Percentiles rank a stretch among this genome's conserved stretches.
phyloP scores from a whole-genome alignment of 92 coral and sea anemone genomes.

The Zoanthus solanderi region DNA sequence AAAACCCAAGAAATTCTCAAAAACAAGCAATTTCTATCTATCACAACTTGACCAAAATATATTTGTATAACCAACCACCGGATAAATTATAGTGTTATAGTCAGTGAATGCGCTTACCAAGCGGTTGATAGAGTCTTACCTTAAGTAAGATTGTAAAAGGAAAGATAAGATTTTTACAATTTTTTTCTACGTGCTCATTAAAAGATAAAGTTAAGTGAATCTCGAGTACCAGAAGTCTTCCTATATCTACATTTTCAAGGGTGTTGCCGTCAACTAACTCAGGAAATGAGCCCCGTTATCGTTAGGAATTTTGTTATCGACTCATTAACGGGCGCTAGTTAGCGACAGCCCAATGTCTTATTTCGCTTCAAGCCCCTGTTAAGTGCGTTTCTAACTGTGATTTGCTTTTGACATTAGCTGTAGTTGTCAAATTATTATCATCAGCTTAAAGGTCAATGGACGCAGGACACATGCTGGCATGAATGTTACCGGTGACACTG shows the following conservation, averaged over 20 bases:
- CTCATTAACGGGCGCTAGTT: constrained; percentile 67
- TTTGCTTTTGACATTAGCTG: too few species aligned
- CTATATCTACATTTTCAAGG: constrained; percentile 32
- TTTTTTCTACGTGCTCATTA: constrained; percentile 24
- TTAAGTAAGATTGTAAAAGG: constrained; percentile 29
- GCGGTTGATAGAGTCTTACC: not conserved
- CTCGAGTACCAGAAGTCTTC: not conserved
- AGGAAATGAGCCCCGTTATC: constrained; percentile 47
- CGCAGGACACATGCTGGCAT: too few species aligned
- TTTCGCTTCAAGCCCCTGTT: constrained; percentile 37
- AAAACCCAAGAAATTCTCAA: too few species aligned
- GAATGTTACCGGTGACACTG: too few species aligned
- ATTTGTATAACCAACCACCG: constrained; percentile 3
- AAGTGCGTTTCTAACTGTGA: too few species aligned
- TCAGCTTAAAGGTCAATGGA: too few species aligned
- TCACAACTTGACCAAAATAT: constrained; percentile 16
- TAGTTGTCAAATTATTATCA: too few species aligned
- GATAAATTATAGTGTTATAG: constrained; percentile 11
- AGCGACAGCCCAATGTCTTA: constrained; percentile 63
- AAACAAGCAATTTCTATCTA: too few species aligned
- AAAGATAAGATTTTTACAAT: constrained; percentile 37
- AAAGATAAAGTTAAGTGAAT: constrained; percentile 41
- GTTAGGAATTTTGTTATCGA: constrained; percentile 65
- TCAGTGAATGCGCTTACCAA: constrained; percentile 1
- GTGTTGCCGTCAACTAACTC: constrained; percentile 46